Evolutionary conservation across 2,888 invertebrate species (phyloP).

Genomic region (Dolichopus griseipennis): DNA sequence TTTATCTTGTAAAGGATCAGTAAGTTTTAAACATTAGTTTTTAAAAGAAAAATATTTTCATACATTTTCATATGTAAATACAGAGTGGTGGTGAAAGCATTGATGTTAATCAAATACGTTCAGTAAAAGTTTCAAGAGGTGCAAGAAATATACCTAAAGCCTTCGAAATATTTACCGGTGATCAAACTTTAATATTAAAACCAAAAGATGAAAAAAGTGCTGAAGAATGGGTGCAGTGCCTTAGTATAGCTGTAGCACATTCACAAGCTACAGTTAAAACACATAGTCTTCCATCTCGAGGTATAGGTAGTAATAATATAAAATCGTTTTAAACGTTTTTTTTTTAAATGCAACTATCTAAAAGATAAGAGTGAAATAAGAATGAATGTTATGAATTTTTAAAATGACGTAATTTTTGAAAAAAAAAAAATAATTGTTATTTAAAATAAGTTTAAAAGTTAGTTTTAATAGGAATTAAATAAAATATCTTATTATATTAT

Average conservation of each 20-base stretch:
- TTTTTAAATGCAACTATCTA: background rate
- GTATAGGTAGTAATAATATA: conserved; percentile 19
- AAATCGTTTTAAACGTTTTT: conserved; percentile 7
- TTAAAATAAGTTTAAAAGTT: too few relatives aligned
- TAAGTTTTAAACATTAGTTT: conserved; percentile 43
- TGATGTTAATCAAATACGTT: conserved; percentile 86
- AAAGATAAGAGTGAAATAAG: background rate
- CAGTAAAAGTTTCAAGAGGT: conserved; percentile 86
- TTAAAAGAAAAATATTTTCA: background rate
- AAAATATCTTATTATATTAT: background rate
- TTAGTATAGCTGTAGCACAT: conserved; percentile 86
- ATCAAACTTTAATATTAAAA: conserved; percentile 85
- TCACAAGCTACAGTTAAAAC: conserved; percentile 43
- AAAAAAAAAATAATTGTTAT: too few relatives aligned
- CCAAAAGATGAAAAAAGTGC: conserved; percentile 91
- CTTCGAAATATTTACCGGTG: conserved; percentile 92
- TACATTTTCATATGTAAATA: background rate
- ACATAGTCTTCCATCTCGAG: conserved; percentile 41
- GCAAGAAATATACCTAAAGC: conserved; percentile 90
- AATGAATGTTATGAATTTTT: conserved; percentile 7
- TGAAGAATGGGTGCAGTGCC: conserved; percentile 92
- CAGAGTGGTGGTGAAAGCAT: conserved; percentile 79
- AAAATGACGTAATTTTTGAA: background rate
- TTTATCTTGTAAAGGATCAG: conserved; percentile 75
- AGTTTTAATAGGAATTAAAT: too few relatives aligned